These are phyloP conservation scores for Alexandromys fortis DNA, from an alignment of 2,113 vertebrate genomes.

Conservation along the genomic window DNA sequence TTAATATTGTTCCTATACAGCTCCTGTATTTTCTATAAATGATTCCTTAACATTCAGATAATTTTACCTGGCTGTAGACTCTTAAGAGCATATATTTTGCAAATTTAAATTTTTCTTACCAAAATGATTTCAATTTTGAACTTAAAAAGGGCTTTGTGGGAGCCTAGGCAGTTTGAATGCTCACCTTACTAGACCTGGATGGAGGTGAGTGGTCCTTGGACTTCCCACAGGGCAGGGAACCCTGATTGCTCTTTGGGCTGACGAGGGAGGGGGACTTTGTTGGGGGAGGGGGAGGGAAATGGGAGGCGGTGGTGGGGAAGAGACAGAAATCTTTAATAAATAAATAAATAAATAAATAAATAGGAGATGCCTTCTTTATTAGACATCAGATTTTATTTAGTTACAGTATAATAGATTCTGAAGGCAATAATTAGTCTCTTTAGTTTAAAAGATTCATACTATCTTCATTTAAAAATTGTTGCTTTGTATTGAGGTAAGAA, in stretches of 20 bases:
- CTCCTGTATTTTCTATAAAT: neutral
- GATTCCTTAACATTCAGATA: neutral
- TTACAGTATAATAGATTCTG: neutral
- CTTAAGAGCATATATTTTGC: neutral
- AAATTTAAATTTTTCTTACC: conserved; percentile 27
- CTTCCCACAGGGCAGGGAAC: no score
- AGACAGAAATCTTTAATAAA: no score
- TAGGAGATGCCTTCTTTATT: neutral
- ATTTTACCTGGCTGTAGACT: neutral
- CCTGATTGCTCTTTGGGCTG: no score
- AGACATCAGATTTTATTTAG: neutral
- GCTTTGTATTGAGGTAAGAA: neutral
- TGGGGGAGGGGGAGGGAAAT: no score
- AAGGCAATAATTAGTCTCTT: neutral
- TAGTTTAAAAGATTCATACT: neutral
- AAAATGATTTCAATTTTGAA: neutral
- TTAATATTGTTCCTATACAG: neutral
- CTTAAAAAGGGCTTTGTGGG: neutral
- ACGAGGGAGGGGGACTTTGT: no score
- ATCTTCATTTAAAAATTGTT: neutral
- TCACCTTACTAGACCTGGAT: no score
- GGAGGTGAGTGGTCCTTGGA: no score
- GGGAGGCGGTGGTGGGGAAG: no score
- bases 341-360: neutral
- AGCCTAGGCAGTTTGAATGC: no score